Conservation (phyloP, 2,113 vertebrate genomes). For the Gymnogyps californianus region DNA sequence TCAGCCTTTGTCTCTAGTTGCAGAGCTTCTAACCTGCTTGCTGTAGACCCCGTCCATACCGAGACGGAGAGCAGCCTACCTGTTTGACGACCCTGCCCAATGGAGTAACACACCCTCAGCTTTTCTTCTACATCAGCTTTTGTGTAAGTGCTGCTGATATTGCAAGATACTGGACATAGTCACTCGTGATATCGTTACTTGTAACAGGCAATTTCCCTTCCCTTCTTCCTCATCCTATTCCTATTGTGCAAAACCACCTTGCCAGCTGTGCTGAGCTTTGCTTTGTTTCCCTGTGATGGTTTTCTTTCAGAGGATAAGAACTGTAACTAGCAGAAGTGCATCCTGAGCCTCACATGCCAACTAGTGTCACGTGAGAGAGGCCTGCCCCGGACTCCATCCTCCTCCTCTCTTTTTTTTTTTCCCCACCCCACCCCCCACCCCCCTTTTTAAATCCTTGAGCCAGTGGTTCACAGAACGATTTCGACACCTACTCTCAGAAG, state of each 20-base stretch:
- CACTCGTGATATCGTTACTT: background rate
- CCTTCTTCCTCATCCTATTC: background rate
- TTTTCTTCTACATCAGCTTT: background rate
- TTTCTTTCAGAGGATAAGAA: background rate
- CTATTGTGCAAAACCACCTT: background rate
- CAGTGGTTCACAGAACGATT: background rate
- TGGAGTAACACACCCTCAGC: background rate
- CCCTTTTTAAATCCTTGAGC: background rate
- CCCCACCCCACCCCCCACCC: accelerated
- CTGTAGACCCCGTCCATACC: background rate
- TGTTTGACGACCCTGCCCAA: background rate
- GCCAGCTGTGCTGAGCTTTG: background rate
- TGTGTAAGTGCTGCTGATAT: background rate
- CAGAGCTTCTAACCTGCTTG: background rate
- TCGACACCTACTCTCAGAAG: background rate
- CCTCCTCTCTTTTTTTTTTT: no score
- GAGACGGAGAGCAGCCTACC: background rate
- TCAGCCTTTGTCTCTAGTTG: background rate
- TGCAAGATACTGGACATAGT: background rate
- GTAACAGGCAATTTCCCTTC: background rate
- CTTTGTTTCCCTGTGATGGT: background rate
- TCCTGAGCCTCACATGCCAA: background rate
- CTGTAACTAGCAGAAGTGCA: background rate
- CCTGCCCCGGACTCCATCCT: background rate
- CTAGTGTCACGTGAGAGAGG: accelerated